These are phyloP conservation scores for Phainopepla nitens DNA, from an alignment of 2,113 vertebrate species.

Conservation along the genomic window DNA sequence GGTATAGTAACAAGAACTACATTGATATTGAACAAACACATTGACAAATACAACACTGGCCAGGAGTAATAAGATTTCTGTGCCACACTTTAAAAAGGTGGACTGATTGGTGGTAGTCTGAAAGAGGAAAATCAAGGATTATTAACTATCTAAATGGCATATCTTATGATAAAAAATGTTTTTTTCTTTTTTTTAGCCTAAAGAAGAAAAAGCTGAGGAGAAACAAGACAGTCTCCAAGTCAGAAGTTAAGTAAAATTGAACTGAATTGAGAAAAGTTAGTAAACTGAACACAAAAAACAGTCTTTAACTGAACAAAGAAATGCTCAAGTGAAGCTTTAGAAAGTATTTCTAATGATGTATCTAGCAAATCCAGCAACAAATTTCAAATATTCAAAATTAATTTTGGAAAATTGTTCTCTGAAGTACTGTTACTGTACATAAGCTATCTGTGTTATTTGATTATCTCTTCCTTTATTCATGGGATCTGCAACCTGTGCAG, in stretches of 20 bases:
- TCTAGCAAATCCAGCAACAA: not conserved
- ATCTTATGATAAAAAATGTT: not conserved
- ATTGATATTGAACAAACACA: not conserved
- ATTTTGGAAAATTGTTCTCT: not conserved
- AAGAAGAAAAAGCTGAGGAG: not conserved
- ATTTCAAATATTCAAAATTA: not conserved
- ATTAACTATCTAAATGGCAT: not conserved
- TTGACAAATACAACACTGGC: not conserved
- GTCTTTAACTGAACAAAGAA: not conserved
- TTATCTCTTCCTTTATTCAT: not conserved
- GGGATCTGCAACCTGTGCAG: not conserved
- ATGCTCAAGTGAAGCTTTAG: not conserved
- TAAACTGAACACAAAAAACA: not conserved
- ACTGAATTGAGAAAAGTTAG: not conserved
- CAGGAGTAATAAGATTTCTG: not conserved
- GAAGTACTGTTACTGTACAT: not conserved
- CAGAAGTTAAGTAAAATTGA: not conserved
- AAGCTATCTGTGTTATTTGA: not conserved
- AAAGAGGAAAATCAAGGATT: not conserved
- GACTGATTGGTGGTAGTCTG: not conserved
- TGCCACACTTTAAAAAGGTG: not conserved
- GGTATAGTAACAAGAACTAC: not conserved
- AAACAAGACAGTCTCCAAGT: not conserved
- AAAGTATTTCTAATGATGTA: not conserved
- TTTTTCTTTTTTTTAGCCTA: not conserved